Conservation (phyloP, 1,140 invertebrate genomes). For the Mylabris phalerata region DNA sequence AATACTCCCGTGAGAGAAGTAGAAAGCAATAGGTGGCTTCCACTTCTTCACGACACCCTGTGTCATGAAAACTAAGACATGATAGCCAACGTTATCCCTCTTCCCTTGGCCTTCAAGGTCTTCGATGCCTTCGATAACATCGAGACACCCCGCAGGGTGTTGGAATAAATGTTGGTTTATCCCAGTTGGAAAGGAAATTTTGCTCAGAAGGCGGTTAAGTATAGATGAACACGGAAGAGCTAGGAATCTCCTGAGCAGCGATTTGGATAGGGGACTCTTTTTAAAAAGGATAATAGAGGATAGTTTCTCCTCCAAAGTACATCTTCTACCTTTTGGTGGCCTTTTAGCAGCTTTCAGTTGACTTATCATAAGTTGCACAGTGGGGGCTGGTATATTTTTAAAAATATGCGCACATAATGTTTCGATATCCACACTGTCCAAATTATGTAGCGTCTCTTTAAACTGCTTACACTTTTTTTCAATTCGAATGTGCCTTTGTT, state of each 20-base stretch:
- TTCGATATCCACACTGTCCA: no score
- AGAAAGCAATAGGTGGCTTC: conserved; percentile 6
- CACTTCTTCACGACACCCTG: not conserved
- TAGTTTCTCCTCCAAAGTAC: conserved; percentile 13
- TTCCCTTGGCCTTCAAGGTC: not conserved
- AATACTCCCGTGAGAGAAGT: not conserved
- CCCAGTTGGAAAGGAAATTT: conserved; percentile 13
- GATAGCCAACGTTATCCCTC: not conserved
- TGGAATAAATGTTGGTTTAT: conserved; percentile 11
- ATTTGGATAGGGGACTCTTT: not conserved
- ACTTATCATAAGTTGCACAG: no score
- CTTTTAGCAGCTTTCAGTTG: not conserved
- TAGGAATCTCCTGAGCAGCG: not conserved
- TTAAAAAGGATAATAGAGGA: conserved; percentile 17
- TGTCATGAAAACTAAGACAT: conserved; percentile 12
- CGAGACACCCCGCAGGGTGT: conserved; percentile 1
- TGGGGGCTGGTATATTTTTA: no score
- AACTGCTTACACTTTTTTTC: no score
- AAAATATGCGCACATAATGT: no score
- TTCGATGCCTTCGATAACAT: not conserved
- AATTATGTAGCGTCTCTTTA: no score
- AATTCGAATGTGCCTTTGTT: no score
- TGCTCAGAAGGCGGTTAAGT: conserved; percentile 5
- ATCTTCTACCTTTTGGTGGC: not conserved
- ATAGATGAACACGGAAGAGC: conserved; percentile 6